Evolutionary conservation across 1,140 invertebrate species (phyloP).

Genomic region (Lithobius niger): DNA sequence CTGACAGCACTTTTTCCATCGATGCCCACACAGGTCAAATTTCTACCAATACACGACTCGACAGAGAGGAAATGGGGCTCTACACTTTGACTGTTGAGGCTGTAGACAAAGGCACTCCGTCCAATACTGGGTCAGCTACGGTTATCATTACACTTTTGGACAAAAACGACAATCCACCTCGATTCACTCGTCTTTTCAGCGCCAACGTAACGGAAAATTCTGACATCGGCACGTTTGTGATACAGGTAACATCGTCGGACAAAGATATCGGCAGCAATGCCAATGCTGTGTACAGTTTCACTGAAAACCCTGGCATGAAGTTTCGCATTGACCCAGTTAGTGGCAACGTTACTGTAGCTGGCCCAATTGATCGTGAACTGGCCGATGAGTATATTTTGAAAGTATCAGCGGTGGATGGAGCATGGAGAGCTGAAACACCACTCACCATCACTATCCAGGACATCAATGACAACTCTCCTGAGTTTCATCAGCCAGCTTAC

Average conservation of each 20-base stretch:
- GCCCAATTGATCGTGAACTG: constrained; percentile 67
- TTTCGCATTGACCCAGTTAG: constrained; percentile 75
- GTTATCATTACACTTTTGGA: constrained; percentile 71
- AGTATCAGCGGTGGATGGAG: constrained; percentile 71
- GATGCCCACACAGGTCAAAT: constrained; percentile 69
- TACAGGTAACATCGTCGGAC: constrained; percentile 81
- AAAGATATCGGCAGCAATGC: constrained; percentile 73
- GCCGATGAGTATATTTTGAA: constrained; percentile 83
- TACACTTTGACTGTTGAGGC: constrained; percentile 78
- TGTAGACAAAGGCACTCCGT: constrained; percentile 67
- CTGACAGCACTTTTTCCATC: constrained; percentile 43
- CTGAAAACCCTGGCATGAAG: constrained; percentile 72
- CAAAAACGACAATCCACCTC: constrained; percentile 89
- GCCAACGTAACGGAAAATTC: constrained; percentile 93
- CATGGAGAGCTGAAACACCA: constrained; percentile 75
- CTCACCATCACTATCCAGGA: constrained; percentile 86
- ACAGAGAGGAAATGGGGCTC: constrained; percentile 68
- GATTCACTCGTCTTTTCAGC: constrained; percentile 81
- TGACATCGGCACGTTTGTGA: constrained; percentile 79
- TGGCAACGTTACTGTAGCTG: constrained; percentile 82
- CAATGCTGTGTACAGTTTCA: constrained; percentile 75
- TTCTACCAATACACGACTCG: constrained; percentile 62
- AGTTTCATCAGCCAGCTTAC: constrained; percentile 75
- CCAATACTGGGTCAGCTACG: constrained; percentile 65
- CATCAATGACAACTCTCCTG: constrained; percentile 85